Evolutionary conservation across 2,797 vertebrate genomes (phyloP), one percentile per base, ranked within the genome.

Genomic region (Geotrypetes seraphini): DNA sequence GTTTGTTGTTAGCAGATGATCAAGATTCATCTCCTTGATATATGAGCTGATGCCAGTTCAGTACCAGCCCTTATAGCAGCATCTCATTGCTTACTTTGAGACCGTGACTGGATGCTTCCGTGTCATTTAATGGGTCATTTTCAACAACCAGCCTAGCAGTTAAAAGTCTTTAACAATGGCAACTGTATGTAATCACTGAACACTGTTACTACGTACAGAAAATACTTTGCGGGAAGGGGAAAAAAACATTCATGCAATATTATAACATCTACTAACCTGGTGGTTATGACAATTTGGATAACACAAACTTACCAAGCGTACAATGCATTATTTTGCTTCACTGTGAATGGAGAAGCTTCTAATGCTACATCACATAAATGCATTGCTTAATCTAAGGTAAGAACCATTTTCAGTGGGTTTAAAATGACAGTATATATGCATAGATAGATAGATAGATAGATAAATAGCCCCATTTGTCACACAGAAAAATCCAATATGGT

Each of bases 341-440:
- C 32, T 63, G 43, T 48, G 53, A 51, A 71, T 28, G n/a, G 55
- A 61, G 55, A 60, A 66, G 49, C 59, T 61, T 62, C 66, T 76
- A 60, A 1, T 21, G 32, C 56, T 56, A 44, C 4, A 27, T 53
- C 8, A 66, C 44, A 63, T 56, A 68, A 76, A 84, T 81, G 79
- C 81, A 84, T 81, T 78, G 79, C 61, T 66, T 53, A 51, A 37
- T 69, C 61, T 72, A 67, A 59, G 69, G 73, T 74, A 73, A 69
- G 61, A 73, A 55, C 64, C 48, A 73, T 75, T 73, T 65, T 70
- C 43, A 30, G 60, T 66, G 60, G 63, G 53, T 79, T 83, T 77
- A 81, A 81, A 84, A 83, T 73, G 78, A 82, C 82, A 85, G 77
- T 75, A 82, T 82, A 84, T 79, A 58, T 56, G n/a, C n/a, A n/a